Percentiles rank a stretch among this genome's conserved stretches.
Conservation (phyloP, 2,888 invertebrate genomes). For the Linhomoeus sp. region DNA sequence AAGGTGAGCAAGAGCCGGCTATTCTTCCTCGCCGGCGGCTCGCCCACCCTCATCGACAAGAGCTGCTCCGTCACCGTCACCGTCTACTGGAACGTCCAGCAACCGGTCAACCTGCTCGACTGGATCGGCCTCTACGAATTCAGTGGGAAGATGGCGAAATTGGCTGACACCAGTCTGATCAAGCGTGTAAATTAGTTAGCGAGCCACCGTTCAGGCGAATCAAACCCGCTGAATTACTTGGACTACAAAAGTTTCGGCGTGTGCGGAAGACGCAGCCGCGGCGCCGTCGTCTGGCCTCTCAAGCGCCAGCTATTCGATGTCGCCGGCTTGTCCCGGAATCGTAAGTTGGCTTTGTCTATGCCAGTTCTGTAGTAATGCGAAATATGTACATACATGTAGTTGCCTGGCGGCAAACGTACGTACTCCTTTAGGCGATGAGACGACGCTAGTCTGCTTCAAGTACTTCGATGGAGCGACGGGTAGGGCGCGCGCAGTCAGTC, state of each 20-base stretch:
- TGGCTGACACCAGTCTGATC: too few relatives aligned
- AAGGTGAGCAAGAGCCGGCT: too few relatives aligned
- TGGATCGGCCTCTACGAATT: slow-evolving; percentile 32
- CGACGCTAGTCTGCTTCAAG: slow-evolving; percentile 30
- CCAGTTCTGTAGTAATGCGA: too few relatives aligned
- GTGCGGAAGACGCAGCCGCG: slow-evolving; percentile 26
- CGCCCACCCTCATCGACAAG: too few relatives aligned
- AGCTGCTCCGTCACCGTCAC: slow-evolving; percentile 15
- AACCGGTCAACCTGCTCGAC: slow-evolving; percentile 28
- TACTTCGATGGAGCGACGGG: slow-evolving; percentile 33
- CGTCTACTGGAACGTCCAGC: slow-evolving; percentile 30
- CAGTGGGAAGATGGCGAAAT: slow-evolving; percentile 20
- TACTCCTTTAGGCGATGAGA: too few relatives aligned
- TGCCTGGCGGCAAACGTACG: too few relatives aligned
- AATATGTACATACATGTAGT: too few relatives aligned
- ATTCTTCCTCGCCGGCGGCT: too few relatives aligned
- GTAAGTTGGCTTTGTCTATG: too few relatives aligned
- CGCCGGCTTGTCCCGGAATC: too few relatives aligned
- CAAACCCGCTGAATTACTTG: slow-evolving; percentile 26
- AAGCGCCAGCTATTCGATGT: too few relatives aligned
- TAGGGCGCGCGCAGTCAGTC: slow-evolving; percentile 29
- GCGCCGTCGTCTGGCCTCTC: slow-evolving; percentile 23
- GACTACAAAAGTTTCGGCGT: slow-evolving; percentile 29
- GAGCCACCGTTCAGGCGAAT: slow-evolving; percentile 14
- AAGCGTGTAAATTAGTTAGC: too few relatives aligned